Conservation (phyloP, 2,113 vertebrate genomes). For the Neomonachus schauinslandi region DNA sequence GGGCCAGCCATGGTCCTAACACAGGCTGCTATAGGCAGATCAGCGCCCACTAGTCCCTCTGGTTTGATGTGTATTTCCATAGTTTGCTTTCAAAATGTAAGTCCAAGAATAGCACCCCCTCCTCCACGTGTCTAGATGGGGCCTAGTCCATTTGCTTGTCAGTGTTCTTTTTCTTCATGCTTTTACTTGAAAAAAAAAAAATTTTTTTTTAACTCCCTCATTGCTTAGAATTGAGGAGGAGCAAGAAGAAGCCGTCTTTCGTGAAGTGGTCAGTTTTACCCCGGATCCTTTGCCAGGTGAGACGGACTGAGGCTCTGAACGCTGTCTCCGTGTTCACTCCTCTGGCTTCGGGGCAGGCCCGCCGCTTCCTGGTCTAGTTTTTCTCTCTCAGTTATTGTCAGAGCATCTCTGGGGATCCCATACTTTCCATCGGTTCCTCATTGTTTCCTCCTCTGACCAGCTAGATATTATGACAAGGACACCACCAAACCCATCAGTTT, state of each 20-base stretch:
- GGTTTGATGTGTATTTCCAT: rapidly evolving
- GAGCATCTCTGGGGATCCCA: rapidly evolving
- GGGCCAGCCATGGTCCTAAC: no score
- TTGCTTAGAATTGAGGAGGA: conserved; percentile 42
- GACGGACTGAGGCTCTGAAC: background rate
- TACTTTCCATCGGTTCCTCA: background rate
- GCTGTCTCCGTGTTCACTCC: rapidly evolving
- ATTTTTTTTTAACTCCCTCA: background rate
- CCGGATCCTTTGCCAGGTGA: conserved; percentile 78
- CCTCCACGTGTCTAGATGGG: background rate
- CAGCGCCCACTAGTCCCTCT: rapidly evolving
- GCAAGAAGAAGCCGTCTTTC: conserved; percentile 32
- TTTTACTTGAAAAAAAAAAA: background rate
- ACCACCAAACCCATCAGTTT: conserved; percentile 93
- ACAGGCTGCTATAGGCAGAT: rapidly evolving
- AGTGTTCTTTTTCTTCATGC: background rate
- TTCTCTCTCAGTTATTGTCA: background rate
- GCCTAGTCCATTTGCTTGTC: background rate
- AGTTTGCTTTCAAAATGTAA: background rate
- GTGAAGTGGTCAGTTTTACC: conserved; percentile 71
- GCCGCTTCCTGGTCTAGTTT: rapidly evolving
- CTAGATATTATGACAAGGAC: conserved; percentile 89
- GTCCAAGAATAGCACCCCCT: background rate
- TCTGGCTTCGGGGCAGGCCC: background rate
- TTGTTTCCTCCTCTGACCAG: conserved; percentile 78